Conservation (phyloP, 2,888 invertebrate species). For the Electrophaes corylata region DNA sequence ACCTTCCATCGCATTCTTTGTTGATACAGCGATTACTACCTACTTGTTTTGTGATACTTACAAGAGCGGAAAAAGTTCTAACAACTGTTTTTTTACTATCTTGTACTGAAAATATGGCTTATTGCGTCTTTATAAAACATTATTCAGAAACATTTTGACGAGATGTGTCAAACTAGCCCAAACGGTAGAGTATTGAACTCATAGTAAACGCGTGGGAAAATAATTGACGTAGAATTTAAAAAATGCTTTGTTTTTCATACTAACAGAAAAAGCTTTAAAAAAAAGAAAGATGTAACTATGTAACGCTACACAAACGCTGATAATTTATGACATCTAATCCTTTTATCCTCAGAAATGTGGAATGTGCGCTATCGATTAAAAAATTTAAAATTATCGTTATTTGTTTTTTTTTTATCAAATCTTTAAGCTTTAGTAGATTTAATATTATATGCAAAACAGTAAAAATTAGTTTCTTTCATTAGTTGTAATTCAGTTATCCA, state of each 20-base stretch:
- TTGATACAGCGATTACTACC: conserved; percentile 31
- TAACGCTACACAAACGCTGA: not conserved
- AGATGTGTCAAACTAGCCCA: not conserved
- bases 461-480: no score
- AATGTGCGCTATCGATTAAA: not conserved
- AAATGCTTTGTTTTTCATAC: no score
- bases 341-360: not conserved
- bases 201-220: not conserved
- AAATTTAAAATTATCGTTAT: not conserved
- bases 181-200: not conserved
- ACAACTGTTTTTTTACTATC: not conserved
- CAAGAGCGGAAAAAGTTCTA: conserved; percentile 6
- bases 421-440: no score
- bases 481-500: no score
- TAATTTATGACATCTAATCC: not conserved
- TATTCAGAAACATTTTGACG: no score
- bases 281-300: not conserved
- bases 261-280: not conserved
- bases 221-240: no score
- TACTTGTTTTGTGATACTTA: conserved; percentile 18
- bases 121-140: no score
- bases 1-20: conserved; percentile 43
- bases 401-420: not conserved
- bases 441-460: no score
- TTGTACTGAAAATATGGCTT: no score